Evolutionary conservation across 1,140 invertebrate species (phyloP), one percentile per base, ranked within the genome.

Genomic region (Sitophilus oryzae): DNA sequence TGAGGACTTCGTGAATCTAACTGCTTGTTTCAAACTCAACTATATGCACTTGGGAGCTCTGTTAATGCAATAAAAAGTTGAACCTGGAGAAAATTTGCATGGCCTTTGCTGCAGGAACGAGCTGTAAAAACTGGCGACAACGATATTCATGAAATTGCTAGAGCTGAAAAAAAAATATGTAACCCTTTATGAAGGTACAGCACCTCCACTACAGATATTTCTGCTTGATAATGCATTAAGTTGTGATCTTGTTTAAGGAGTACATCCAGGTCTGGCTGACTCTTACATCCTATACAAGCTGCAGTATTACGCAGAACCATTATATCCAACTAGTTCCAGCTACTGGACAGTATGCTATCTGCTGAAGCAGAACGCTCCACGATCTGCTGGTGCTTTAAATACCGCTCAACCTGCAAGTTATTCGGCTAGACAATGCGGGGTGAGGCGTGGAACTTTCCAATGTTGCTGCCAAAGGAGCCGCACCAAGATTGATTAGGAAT

Each of bases 21-120:
- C 77, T 99, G 88, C 91, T 23, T 98, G 95, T 73, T 98, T 96
- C 76, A 96, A 96, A 66, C 77, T 99, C 6, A 99, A 99, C 76
- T 98, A 94, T 0, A 76, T 97, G 15, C 96, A 99, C 75, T 81
- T 98, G 41, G 78, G 85, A 48, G 85, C 89, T 15, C n/a, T n/a
- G n/a, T n/a, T n/a, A n/a, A n/a, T n/a, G n/a, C n/a, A n/a, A n/a
- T n/a, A n/a, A n/a, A n/a, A 88, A 70, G 69, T 62, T 46, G 71
- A 74, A 64, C 65, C 67, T 34, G 66, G 67, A n/a, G 70, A 70
- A 59, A 63, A 75, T n/a, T 76, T 50, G 68, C 79, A 18, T 70
- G 80, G 19, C 72, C 79, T 15, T 78, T 79, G 46, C 66, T 82
- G 10, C 70, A 81, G 3, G 80, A 83, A 50, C 79, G 80, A 40